Evolutionary conservation across 1,140 invertebrate genomes (phyloP).

Genomic region (Triops cancriformis): DNA sequence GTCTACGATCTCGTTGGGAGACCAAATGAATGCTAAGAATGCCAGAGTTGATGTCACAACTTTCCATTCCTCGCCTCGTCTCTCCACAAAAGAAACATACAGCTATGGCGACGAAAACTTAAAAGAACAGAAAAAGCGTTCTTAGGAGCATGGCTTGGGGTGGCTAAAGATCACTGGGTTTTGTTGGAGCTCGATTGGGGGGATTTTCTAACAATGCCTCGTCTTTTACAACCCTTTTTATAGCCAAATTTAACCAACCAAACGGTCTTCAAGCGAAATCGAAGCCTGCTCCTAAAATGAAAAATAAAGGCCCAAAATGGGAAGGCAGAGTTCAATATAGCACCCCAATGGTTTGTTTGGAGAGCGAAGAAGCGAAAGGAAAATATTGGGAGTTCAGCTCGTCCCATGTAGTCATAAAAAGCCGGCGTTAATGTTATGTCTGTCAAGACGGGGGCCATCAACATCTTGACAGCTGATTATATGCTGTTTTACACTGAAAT

Average conservation of each 20-base stretch:
- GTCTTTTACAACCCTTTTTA: too few species aligned
- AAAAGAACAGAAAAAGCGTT: neutral
- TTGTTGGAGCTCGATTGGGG: neutral
- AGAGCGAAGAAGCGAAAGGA: neutral
- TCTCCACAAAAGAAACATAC: neutral
- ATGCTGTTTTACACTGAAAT: slow-evolving; percentile 14
- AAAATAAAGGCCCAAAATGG: too few species aligned
- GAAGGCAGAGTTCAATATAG: neutral
- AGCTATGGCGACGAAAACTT: neutral
- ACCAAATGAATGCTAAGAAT: neutral
- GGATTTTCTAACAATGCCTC: too few species aligned
- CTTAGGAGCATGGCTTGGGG: neutral
- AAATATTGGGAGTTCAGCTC: neutral
- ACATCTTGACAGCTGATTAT: slow-evolving; percentile 14
- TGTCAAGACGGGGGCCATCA: neutral
- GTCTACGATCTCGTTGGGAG: neutral
- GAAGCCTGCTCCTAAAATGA: too few species aligned
- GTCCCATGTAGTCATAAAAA: neutral
- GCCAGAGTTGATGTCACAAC: neutral
- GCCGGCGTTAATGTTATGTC: slow-evolving; percentile 12
- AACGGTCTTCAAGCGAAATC: too few species aligned
- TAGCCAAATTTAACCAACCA: too few species aligned
- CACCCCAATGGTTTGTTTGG: neutral
- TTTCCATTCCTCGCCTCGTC: neutral
- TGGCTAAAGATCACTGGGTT: neutral